Percentiles rank a stretch among this genome's conserved stretches.
Evolutionary conservation across 2,113 vertebrate species (phyloP).

Genomic region (Rhombomys opimus): DNA sequence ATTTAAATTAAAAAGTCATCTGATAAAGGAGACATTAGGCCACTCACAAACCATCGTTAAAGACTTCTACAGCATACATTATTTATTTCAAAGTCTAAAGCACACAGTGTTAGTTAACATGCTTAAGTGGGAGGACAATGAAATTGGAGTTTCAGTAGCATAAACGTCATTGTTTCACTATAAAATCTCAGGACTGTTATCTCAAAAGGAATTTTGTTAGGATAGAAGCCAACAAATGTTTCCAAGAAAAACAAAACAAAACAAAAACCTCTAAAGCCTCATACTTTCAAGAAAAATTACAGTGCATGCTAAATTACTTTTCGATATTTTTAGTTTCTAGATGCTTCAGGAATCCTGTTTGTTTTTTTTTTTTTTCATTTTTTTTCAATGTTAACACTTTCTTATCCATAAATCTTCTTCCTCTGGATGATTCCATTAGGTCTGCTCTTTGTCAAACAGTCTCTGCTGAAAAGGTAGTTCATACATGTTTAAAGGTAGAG

Average conservation of each 20-base stretch:
- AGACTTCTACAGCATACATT: background rate
- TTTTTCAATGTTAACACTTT: background rate
- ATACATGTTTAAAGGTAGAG: background rate
- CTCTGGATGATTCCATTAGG: background rate
- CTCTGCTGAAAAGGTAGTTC: background rate
- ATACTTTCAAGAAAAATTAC: background rate
- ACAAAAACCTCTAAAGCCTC: background rate
- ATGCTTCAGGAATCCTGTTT: background rate
- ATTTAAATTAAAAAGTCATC: background rate
- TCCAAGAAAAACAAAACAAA: conserved; percentile 11
- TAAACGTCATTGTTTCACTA: background rate
- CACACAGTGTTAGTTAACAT: background rate
- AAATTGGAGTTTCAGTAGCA: background rate
- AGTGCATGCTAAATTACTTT: background rate
- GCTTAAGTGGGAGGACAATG: background rate
- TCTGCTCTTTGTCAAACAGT: background rate
- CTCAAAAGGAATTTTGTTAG: conserved; percentile 24
- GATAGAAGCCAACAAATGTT: conserved; percentile 40
- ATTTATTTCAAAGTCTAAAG: background rate
- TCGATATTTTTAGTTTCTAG: conserved; percentile 12
- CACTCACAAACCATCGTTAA: background rate
- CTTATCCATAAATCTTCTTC: background rate
- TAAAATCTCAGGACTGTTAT: conserved; percentile 28
- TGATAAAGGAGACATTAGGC: background rate
- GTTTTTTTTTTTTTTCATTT: background rate